phyloP scores from a whole-genome alignment of 2,797 vertebrate species.

The Potorous gilbertii region DNA sequence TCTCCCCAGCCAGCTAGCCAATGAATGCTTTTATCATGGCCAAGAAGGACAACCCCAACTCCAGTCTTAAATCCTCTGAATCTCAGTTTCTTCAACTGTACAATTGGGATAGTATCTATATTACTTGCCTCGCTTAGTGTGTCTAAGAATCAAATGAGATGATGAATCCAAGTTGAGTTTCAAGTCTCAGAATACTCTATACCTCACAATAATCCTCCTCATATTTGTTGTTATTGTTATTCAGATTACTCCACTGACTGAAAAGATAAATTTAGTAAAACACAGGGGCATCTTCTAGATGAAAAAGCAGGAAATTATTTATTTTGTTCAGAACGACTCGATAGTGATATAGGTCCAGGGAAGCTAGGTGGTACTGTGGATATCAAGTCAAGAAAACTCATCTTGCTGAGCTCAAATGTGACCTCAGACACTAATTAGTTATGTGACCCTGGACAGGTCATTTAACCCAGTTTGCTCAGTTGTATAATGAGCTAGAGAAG shows the following conservation, averaged over 20 bases:
- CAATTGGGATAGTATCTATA: neutral
- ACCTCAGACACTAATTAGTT: neutral
- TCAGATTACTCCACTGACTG: neutral
- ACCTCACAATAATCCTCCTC: neutral
- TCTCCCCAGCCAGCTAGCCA: neutral
- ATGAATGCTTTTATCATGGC: neutral
- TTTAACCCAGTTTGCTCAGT: neutral
- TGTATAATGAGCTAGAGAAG: neutral
- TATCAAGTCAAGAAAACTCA: neutral
- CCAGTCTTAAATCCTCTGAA: neutral
- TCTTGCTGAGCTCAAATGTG: neutral
- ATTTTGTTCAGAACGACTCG: neutral
- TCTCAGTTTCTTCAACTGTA: neutral
- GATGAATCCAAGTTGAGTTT: neutral
- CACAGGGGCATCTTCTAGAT: neutral
- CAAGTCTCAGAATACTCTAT: neutral
- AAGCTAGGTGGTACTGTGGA: neutral
- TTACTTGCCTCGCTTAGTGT: neutral
- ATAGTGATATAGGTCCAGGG: neutral
- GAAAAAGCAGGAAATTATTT: neutral
- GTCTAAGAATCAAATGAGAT: neutral
- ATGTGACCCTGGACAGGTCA: neutral
- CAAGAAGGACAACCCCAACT: neutral
- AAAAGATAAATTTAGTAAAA: neutral
- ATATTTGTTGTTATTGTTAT: neutral